Base-by-base conservation (phyloP, 2,888 invertebrate genomes). In the Argyresthia goedartella region DNA sequence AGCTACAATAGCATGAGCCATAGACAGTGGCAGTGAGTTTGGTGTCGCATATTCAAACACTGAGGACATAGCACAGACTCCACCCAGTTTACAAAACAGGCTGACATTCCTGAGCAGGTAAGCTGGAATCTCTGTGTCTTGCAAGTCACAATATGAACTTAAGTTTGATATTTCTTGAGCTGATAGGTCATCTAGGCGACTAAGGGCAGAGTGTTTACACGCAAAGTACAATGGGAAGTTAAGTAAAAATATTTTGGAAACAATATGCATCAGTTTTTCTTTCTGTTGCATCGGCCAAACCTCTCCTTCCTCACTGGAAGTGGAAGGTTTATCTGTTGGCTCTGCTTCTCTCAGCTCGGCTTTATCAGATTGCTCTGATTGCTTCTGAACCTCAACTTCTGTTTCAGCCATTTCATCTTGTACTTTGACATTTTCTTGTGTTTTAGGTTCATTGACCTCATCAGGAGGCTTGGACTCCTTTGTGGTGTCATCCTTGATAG, bases 81-180 rank as follows among this genome's bases (percentile, higher is more conserved):
- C 97, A 55, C 95, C 95, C 59, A 93, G 90, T 74, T 96, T 96
- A 78, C 97, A 97, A 82, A 97, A 97, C 66, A 95, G 89, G 63
- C 94, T 94, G n/a, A 97, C 96, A 82, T 97, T 97, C 53, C 96
- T 90, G 55, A 97, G 88, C 58, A 97, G 88, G 74, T 95, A 95
- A 54, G 96, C 93, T 33, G 97, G 96, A 69, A 97, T 94, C 79
- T 97, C 97, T 52, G 95, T 94, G 78, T 98, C 97, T 81, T 97
- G 94, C 50, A 97, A 88, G 84, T 97, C 97, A 85, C 97, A 97
- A 72, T 92, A 95, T 57, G 92, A 89, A 74, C 92, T 92, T 58
- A 94, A 80, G 63, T 89, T 90, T 64, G 91, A 91, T 76, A 93
- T 93, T 81, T 97, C 97, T 69, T 95, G 94, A 62, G 94, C 91